Percentiles rank a stretch among this genome's conserved stretches.
Evolutionary conservation across 2,113 vertebrate genomes (phyloP).

Genomic region (Anas platyrhynchos): DNA sequence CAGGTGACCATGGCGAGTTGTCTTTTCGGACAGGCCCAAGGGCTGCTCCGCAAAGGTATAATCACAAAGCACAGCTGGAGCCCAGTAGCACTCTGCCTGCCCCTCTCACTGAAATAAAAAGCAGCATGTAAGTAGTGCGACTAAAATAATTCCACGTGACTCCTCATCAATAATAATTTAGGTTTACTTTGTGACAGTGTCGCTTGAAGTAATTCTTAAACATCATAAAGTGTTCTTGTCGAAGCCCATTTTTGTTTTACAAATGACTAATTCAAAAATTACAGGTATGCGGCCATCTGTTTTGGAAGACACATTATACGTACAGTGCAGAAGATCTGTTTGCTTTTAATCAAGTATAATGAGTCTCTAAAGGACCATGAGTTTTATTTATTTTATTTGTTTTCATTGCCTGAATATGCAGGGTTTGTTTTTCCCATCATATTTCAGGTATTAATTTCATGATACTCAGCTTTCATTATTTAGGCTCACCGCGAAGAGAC

Average conservation of each 20-base stretch:
- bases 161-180: not conserved
- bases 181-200: not conserved
- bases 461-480: not conserved
- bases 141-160: not conserved
- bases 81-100: not conserved
- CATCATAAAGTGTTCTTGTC: not conserved
- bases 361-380: not conserved
- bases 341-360: not conserved
- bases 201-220: not conserved
- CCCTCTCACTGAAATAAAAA: conserved; percentile 31
- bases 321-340: not conserved
- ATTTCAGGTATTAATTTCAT: not conserved
- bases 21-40: conserved; percentile 31
- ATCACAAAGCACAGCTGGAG: conserved; percentile 2
- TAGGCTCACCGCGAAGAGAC: conserved; percentile 57
- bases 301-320: not conserved
- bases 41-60: not conserved
- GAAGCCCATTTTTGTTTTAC: not conserved
- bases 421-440: not conserved
- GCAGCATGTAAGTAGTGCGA: conserved; percentile 58
- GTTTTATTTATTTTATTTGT: not conserved
- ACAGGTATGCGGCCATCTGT: not conserved
- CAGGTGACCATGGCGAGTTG: conserved; percentile 18
- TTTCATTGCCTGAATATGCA: not conserved
- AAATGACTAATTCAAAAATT: not conserved